phyloP scores from a whole-genome alignment of 2,888 invertebrate species.

The Oscheius myriophilus region DNA sequence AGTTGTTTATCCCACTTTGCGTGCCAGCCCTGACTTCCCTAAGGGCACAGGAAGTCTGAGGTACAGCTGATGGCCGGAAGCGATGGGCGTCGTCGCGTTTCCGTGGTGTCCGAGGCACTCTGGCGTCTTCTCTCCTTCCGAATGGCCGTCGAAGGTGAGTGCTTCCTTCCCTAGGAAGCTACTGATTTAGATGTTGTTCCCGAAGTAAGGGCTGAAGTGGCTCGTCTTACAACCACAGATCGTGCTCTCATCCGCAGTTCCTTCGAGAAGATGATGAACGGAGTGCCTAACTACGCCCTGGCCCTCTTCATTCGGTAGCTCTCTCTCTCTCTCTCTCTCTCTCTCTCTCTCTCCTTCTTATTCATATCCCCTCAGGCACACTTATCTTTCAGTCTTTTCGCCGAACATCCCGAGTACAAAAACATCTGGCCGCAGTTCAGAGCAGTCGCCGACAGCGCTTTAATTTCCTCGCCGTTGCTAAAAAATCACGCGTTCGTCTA shows the following conservation, averaged over 20 bases:
- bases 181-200: neutral
- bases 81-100: no score
- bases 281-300: constrained; percentile 14
- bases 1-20: no score
- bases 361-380: neutral
- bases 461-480: constrained; percentile 55
- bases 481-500: constrained; percentile 59
- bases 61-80: no score
- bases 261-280: constrained; percentile 12
- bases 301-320: constrained; percentile 19
- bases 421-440: constrained; percentile 64
- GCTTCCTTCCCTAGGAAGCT: neutral
- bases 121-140: neutral
- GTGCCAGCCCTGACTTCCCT: no score
- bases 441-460: constrained; percentile 54
- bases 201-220: constrained; percentile 4
- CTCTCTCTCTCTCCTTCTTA: no score
- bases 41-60: no score
- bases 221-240: neutral
- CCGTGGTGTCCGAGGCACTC: no score
- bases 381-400: constrained; percentile 51
- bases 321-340: no score
- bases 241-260: constrained; percentile 9
- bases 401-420: constrained; percentile 62
- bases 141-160: constrained; percentile 17